Percentiles rank a stretch among this genome's conserved stretches.
phyloP scores from a whole-genome alignment of 2,113 vertebrate species.

The Eudyptes chrysolophus region DNA sequence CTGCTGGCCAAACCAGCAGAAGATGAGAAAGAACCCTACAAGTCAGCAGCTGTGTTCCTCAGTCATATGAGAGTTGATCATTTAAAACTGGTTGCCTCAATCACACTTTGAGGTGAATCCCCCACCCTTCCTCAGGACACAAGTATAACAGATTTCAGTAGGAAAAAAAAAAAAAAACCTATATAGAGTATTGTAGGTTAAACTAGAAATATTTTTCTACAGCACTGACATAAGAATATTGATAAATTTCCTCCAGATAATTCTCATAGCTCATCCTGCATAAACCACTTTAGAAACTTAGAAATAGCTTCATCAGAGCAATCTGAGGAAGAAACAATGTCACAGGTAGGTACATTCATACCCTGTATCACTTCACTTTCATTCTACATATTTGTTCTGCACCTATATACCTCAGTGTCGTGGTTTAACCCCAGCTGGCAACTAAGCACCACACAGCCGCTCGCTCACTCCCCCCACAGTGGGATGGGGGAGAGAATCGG shows the following conservation, averaged over 20 bases:
- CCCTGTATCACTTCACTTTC: not conserved
- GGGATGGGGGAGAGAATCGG: too few relatives aligned
- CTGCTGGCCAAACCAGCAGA: not conserved
- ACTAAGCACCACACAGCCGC: too few relatives aligned
- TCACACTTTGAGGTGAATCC: not conserved
- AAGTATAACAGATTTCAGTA: not conserved
- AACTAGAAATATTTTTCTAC: not conserved
- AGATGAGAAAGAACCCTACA: fast-evolving
- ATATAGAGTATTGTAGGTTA: not conserved
- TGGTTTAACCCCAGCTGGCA: too few relatives aligned
- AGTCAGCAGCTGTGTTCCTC: not conserved
- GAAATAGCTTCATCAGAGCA: not conserved
- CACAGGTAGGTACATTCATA: not conserved
- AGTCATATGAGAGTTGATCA: not conserved
- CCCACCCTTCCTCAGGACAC: not conserved
- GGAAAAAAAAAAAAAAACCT: fast-evolving
- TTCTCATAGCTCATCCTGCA: not conserved
- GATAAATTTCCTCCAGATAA: not conserved
- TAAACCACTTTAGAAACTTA: not conserved
- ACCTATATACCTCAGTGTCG: not conserved
- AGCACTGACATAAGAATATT: not conserved
- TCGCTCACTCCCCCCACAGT: too few relatives aligned
- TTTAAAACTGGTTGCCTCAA: not conserved
- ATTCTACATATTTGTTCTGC: not conserved
- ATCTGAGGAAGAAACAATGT: not conserved